phyloP scores from a whole-genome alignment of 2,113 vertebrate genomes.

The Beaufortia kweichowensis region DNA sequence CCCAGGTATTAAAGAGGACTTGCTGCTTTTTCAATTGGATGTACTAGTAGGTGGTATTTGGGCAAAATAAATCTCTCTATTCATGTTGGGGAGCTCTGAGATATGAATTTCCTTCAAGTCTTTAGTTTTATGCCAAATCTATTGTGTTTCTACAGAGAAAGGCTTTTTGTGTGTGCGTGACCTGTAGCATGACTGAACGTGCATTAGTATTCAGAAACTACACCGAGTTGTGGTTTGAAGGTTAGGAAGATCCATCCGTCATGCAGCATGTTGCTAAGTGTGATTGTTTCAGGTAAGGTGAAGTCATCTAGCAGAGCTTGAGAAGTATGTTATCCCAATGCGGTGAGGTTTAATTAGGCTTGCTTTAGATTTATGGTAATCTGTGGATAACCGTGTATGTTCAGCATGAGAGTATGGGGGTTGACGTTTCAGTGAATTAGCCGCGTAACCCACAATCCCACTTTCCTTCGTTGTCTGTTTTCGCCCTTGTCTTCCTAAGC shows the following conservation, averaged over 20 bases:
- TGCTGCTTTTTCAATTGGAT: constrained; percentile 71
- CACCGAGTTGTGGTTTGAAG: not conserved
- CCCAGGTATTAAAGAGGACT: constrained; percentile 68
- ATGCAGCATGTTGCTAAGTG: too few relatives aligned
- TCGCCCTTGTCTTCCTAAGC: constrained; percentile 1
- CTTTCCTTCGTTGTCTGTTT: constrained; percentile 50
- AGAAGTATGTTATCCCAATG: constrained; percentile 3
- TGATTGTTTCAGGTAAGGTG: not conserved
- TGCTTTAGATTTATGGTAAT: constrained; percentile 4
- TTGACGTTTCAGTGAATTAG: constrained; percentile 17
- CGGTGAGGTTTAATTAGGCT: not conserved
- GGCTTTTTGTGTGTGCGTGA: constrained; percentile 27
- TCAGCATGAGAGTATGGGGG: not conserved
- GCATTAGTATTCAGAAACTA: constrained; percentile 1
- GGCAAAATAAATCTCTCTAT: constrained; percentile 16
- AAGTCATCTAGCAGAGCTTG: not conserved
- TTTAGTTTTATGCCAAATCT: constrained; percentile 44
- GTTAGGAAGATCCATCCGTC: too few relatives aligned
- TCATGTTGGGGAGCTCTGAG: not conserved
- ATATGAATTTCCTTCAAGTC: constrained; percentile 51
- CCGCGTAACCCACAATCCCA: constrained; percentile 29
- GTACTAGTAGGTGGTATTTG: constrained; percentile 64
- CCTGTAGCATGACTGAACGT: constrained; percentile 44
- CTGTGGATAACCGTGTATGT: not conserved
- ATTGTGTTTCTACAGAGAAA: constrained; percentile 45